These are phyloP conservation scores for Formica selysi DNA, from an alignment of 1,140 invertebrate species.

Conservation along the genomic window DNA sequence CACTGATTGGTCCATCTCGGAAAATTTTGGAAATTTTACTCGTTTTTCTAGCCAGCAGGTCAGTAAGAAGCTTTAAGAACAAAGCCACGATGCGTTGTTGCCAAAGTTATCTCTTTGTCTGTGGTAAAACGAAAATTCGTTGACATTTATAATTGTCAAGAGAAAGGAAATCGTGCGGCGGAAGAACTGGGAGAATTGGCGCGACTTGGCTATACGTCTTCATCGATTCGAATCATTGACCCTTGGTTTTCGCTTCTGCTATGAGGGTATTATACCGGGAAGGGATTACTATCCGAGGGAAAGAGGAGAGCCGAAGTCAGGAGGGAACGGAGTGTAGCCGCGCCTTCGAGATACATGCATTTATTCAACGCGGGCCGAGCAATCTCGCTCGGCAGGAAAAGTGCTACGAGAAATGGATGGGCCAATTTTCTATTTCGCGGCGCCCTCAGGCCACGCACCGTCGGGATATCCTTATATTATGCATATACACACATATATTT, in stretches of 20 bases:
- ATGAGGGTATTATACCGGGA: slow-evolving; percentile 23
- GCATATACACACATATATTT: slow-evolving; percentile 53
- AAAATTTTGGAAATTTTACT: background rate
- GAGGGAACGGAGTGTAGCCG: slow-evolving; percentile 43
- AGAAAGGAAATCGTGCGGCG: slow-evolving; percentile 9
- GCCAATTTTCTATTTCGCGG: slow-evolving; percentile 82
- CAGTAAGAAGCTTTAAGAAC: too few relatives aligned
- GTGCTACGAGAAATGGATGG: slow-evolving; percentile 81
- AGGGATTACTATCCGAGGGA: slow-evolving; percentile 36
- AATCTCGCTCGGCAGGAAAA: slow-evolving; percentile 76
- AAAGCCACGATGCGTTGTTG: background rate
- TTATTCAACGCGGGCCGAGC: slow-evolving; percentile 79
- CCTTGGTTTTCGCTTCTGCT: slow-evolving; percentile 37
- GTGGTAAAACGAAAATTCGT: slow-evolving; percentile 12
- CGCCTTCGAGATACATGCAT: slow-evolving; percentile 79
- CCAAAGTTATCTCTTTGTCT: background rate
- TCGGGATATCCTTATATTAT: slow-evolving; percentile 68
- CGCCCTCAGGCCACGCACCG: slow-evolving; percentile 68
- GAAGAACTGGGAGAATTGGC: slow-evolving; percentile 32
- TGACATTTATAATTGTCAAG: slow-evolving; percentile 42
- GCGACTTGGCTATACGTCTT: slow-evolving; percentile 33
- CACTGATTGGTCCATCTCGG: background rate
- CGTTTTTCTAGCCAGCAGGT: background rate
- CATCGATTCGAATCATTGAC: slow-evolving; percentile 64
- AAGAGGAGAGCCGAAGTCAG: slow-evolving; percentile 60